Base-by-base conservation (phyloP, 1,140 invertebrate species). In the Pinna nobilis region DNA sequence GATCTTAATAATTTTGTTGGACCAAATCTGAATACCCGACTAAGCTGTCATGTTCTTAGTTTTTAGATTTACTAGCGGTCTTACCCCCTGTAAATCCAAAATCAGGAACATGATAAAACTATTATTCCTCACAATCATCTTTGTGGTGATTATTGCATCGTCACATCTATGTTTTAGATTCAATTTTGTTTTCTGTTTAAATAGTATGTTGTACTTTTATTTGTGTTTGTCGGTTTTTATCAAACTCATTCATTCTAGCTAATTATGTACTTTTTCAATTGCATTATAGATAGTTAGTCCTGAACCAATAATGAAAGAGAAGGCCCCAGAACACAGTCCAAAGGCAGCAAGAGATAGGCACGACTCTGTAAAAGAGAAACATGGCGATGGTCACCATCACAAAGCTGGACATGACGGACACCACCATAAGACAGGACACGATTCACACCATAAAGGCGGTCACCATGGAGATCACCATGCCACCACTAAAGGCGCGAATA, bases 401-500 rank as follows among this genome's bases (percentile, higher is more conserved):
- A 59, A 59, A n/a, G 55, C 33, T 25, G 37, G 20, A 20, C 33
- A 59, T 20, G 55, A 59, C 20, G 15, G 20, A 15, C 18, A 28
- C 11, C 59, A 63, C 23, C 59, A 63, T 35, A 63, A 63, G 28
- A 37, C 28, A 9, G 28, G 44, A 20, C 35, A 63, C n/a, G 59
- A 63, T 25, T 33, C 28, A n/a, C 59, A 63, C 25, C 59, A 63
- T 13, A 63, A 44, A 35, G 18, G 35, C 5, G 18, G 32, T 41
- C 59, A 63, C 59, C 59, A 63, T 25, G 59, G 59, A 4, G 59
- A 63, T 15, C 25, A 25, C 5, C 59, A 63, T 25, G 55, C 30
- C 33, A n/a, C n/a, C n/a, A n/a, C n/a, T n/a, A 59, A 59, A 35
- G 55, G 55, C 0, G 55, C 55, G 3, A 74, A 74, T 47, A 35